A percentile compares a stretch with the other conserved stretches of the same genome.
phyloP scores from a whole-genome alignment of 2,113 vertebrate species.

The Alethe diademata region DNA sequence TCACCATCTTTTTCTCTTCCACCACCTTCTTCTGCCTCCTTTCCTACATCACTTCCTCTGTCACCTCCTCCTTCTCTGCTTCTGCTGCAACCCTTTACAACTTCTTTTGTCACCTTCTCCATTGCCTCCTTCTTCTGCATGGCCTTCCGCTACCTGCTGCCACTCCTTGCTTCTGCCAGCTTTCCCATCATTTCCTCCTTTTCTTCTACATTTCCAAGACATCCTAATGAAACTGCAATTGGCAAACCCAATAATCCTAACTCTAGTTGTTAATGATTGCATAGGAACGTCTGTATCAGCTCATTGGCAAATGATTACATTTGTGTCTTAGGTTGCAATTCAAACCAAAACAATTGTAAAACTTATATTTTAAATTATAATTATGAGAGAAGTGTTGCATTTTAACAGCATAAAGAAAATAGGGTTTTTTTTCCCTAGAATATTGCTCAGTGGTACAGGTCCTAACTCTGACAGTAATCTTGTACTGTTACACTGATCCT shows the following conservation, averaged over 20 bases:
- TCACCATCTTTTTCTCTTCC: neutral
- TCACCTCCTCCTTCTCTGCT: neutral
- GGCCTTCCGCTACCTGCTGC: neutral
- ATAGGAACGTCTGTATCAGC: neutral
- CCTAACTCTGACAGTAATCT: neutral
- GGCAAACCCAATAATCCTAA: neutral
- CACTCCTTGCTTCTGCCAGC: neutral
- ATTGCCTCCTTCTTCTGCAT: neutral
- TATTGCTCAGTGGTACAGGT: neutral
- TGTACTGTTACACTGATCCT: neutral
- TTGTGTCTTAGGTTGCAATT: too few species aligned
- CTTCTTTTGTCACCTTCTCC: neutral
- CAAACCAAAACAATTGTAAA: neutral
- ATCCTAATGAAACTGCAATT: neutral
- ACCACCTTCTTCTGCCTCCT: neutral
- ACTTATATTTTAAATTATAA: neutral
- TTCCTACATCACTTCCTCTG: neutral
- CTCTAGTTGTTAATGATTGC: neutral
- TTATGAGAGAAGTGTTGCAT: neutral
- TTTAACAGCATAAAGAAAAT: neutral
- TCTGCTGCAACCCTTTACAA: neutral
- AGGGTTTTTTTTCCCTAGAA: neutral
- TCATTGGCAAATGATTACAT: neutral
- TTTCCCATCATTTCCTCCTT: neutral
- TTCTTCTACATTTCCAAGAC: neutral